Conservation (phyloP, 2,113 vertebrate species). For the Pantherophis guttatus region DNA sequence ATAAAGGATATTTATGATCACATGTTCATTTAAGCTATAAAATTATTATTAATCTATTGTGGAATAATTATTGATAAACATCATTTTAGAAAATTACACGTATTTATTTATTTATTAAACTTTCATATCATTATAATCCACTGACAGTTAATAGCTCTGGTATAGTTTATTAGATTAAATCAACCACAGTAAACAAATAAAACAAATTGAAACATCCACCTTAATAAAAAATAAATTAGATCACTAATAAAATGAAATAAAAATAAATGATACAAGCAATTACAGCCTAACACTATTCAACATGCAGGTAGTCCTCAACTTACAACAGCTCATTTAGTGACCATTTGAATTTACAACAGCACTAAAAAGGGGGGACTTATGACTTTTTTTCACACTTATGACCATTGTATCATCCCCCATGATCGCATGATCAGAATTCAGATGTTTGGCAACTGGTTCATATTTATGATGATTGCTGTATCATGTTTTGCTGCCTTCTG, state of each 20-base stretch:
- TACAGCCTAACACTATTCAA: background rate
- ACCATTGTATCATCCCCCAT: background rate
- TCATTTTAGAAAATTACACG: background rate
- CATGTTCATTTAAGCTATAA: background rate
- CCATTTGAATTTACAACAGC: background rate
- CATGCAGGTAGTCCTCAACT: too few relatives aligned
- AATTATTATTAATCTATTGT: conserved; percentile 7
- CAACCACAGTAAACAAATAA: background rate
- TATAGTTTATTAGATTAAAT: background rate
- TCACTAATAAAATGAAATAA: background rate
- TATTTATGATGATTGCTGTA: background rate
- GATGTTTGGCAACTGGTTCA: background rate
- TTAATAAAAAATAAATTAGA: background rate
- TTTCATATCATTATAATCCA: background rate
- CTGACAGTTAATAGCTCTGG: background rate
- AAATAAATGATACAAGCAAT: background rate
- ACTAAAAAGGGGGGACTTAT: background rate
- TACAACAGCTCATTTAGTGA: too few relatives aligned
- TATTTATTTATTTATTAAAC: background rate
- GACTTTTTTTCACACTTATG: background rate
- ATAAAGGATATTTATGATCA: conserved; percentile 19
- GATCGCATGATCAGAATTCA: background rate
- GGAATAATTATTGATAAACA: background rate
- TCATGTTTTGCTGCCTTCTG: too few relatives aligned
- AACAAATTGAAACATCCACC: background rate